Base-by-base conservation (phyloP, 1,140 invertebrate species). In the Drosophila cardini region DNA sequence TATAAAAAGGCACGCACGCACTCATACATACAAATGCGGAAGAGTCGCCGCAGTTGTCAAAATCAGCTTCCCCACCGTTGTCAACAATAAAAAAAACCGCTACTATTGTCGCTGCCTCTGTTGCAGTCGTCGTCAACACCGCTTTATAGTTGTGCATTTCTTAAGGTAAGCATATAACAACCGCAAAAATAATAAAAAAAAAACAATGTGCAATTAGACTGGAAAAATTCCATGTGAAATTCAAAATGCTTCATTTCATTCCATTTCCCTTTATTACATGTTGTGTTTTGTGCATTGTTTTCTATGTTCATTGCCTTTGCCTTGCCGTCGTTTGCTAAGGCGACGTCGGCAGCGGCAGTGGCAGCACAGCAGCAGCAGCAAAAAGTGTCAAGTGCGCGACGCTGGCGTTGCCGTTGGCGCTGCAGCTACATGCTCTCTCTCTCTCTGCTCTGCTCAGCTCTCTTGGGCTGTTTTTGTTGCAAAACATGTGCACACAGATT, bases 121-220 rank as follows among this genome's bases (percentile, higher is more conserved):
- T 13, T 32, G 55, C 46, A 8, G 36, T 11, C 46, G 11, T 38
- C 36, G 26, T 36, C 30, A 64, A 42, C 58, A 67, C 70, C 61
- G 65, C 81, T 74, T 58, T 74, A 69, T 73, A 74, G 64, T 65
- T 78, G 74, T 70, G 80, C 72, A 83, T 68, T 76, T 72, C 73
- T 69, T 62, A 81, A 84, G 80, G 80, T 85, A 76, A 85, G 68
- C 50, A 46, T 38, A 36, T 9, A 40, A 34, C 16, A 56, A 42
- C 15, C 45, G 16, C 16, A 70, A 15, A 8, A 67, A 38, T 43
- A 80, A 45, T 43, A 77, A 46, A 38, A 38, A 40, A 36, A 38
- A 55, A 5, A 55, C 53, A 53, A 30, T 46, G 52, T 60, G 46
- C 52, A 80, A 82, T 75, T 75, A 60, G 61, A 45, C 18, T 61